A percentile compares a stretch with the other conserved stretches of the same genome.
These are phyloP conservation scores for Fulmarus glacialis DNA, from an alignment of 2,113 vertebrate genomes.

Conservation along the genomic window DNA sequence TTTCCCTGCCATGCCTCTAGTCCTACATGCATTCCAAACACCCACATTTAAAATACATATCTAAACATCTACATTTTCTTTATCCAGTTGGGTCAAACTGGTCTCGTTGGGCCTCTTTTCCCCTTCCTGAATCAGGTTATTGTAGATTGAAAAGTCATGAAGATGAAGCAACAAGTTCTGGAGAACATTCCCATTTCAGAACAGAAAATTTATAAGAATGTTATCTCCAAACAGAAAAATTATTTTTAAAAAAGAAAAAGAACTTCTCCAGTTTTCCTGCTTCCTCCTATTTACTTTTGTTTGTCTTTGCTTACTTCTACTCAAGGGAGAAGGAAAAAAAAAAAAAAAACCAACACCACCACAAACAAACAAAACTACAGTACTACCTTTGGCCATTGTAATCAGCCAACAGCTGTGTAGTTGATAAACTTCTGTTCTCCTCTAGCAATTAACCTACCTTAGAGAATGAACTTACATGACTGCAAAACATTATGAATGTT, in stretches of 20 bases:
- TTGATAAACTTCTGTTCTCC: neutral
- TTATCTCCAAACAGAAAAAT: neutral
- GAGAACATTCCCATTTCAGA: neutral
- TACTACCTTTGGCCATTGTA: neutral
- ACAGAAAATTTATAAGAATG: neutral
- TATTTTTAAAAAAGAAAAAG: neutral
- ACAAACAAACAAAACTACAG: neutral
- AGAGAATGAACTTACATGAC: neutral
- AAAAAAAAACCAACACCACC: too few species aligned
- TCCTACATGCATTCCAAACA: neutral
- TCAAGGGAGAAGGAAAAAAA: neutral
- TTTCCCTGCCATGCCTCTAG: neutral
- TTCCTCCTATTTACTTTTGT: neutral
- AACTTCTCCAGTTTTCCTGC: neutral
- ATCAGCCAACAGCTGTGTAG: neutral
- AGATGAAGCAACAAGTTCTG: neutral
- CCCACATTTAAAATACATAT: neutral
- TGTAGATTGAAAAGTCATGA: neutral
- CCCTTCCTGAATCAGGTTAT: neutral
- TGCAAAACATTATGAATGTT: neutral
- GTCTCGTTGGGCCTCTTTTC: neutral
- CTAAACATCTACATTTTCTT: neutral
- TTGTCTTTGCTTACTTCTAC: neutral
- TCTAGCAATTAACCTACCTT: neutral
- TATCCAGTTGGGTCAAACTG: neutral